Conservation (phyloP, 2,797 vertebrate species). For the Siniperca obscura region DNA sequence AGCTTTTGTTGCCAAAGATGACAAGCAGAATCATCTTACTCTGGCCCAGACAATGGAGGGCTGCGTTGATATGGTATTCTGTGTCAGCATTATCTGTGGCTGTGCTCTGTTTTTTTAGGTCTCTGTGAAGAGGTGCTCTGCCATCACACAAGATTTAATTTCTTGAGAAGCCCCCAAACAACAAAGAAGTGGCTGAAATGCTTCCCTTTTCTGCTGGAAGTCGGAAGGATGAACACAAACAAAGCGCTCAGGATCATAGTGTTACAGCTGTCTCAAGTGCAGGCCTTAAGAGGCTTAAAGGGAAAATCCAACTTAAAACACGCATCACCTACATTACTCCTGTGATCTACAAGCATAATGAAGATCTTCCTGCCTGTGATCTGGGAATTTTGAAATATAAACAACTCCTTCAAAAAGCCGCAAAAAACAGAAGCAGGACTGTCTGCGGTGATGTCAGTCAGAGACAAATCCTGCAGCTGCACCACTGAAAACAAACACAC, state of each 20-base stretch:
- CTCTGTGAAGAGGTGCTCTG: constrained; percentile 43
- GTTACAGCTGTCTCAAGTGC: constrained; percentile 51
- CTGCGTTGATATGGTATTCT: constrained; percentile 46
- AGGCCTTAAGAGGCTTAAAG: constrained; percentile 45
- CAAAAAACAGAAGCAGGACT: constrained; percentile 11
- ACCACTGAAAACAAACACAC: constrained; percentile 28
- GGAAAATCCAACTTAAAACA: constrained; percentile 63
- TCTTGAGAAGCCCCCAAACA: constrained; percentile 45
- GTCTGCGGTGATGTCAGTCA: constrained; percentile 36
- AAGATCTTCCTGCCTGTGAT: constrained; percentile 55
- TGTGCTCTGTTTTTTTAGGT: constrained; percentile 35
- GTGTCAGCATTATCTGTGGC: constrained; percentile 52
- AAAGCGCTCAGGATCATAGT: constrained; percentile 44
- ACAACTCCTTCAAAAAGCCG: constrained; percentile 30
- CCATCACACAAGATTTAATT: constrained; percentile 59
- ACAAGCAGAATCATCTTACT: constrained; percentile 69
- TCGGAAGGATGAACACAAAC: constrained; percentile 36
- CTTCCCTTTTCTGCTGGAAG: constrained; percentile 36
- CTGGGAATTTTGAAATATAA: constrained; percentile 26
- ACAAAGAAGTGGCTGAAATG: constrained; percentile 49
- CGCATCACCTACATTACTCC: constrained; percentile 9
- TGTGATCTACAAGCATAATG: constrained; percentile 50
- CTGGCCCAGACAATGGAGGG: constrained; percentile 57
- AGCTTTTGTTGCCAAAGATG: constrained; percentile 70
- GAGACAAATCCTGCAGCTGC: constrained; percentile 59